phyloP scores from a whole-genome alignment of 2,113 vertebrate genomes.

The Tychaedon coryphoeus region DNA sequence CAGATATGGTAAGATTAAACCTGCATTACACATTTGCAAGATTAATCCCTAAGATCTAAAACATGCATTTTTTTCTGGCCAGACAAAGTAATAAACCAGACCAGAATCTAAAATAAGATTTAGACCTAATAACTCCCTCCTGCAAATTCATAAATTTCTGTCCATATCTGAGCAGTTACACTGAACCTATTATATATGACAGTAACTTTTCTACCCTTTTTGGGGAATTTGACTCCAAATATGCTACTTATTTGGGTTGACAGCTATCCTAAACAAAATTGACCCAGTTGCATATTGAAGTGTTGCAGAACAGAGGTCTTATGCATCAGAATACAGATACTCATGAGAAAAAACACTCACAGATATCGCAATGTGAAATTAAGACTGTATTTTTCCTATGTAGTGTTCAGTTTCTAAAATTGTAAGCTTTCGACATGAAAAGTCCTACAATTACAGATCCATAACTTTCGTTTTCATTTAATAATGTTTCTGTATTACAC shows the following conservation, averaged over 20 bases:
- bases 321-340: neutral
- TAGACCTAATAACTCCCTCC: neutral
- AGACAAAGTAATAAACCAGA: neutral
- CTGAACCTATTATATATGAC: neutral
- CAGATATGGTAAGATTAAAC: neutral
- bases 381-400: neutral
- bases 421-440: neutral
- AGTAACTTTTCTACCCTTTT: neutral
- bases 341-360: neutral
- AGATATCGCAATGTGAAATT: neutral
- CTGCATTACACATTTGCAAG: neutral
- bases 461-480: neutral
- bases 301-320: neutral
- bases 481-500: neutral
- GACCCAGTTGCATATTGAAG: neutral
- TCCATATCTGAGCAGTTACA: neutral
- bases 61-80: neutral
- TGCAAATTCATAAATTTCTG: neutral
- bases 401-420: neutral
- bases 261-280: neutral
- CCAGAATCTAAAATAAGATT: neutral
- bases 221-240: neutral
- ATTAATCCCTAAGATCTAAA: neutral
- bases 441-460: neutral
- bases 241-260: neutral